Evolutionary conservation across 2,113 vertebrate species (phyloP), one percentile per base, ranked within the genome.

Genomic region (Toxotes jaculatrix): DNA sequence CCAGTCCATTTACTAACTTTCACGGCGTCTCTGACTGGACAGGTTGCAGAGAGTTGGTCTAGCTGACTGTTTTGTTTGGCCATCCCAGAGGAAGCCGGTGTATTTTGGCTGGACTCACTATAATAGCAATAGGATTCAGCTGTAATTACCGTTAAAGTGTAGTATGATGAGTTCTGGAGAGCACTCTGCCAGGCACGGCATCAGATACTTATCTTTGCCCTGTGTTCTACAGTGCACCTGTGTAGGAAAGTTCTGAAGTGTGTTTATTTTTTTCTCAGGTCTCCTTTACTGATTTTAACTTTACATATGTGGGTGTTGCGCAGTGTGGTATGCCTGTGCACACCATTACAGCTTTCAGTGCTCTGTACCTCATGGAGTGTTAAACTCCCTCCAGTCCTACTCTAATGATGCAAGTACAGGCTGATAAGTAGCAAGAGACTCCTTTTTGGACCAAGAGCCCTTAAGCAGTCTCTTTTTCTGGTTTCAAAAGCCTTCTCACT

Each of bases 51-150:
- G 73, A 67, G 55, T 61, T 45, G 56, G 42, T 78, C 38, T 60
- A 65, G 27, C 68, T 62, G 23, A 32, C 43, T 88, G 81, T 90
- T 91, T 88, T 89, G 62, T 79, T 91, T 92, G 85, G 92, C 82
- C 12, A 11, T 5, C 49, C 32, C 56, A 45, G 62, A 84, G 83
- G 74, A 90, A 82, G 83, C 57, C 1, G 14, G 12, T 71, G 75
- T 90, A 79, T 84, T 88, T 91, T 87, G 70, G 75, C 86, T 86
- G 82, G 84, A 86, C 69, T 51, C 76, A 32, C 36, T 74, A 61
- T 32, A 91, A 55, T 65, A 66, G 82, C 76, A 62, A 57, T 21
- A 59, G 74, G 77, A 77, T 79, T 61, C 64, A 72, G 62, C 76
- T 88, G 79, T 84, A 88, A 88, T 85, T 92, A 77, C 62, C 66